Conservation (phyloP, 2,888 invertebrate genomes). For the Macrophya annulata region DNA sequence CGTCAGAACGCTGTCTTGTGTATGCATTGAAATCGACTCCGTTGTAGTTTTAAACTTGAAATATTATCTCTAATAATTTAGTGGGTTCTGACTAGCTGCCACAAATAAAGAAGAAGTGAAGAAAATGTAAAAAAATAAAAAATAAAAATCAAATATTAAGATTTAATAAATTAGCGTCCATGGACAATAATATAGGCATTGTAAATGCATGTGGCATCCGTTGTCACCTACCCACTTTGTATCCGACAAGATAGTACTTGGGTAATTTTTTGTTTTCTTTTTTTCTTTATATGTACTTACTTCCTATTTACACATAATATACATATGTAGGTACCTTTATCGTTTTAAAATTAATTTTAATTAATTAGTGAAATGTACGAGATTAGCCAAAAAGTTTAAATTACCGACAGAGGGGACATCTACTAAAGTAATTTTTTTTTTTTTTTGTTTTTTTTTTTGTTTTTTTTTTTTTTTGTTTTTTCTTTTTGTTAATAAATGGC, state of each 20-base stretch:
- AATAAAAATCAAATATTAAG: neutral
- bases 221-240: slow-evolving; percentile 13
- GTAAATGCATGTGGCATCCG: slow-evolving; percentile 42
- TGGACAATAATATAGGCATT: slow-evolving; percentile 32
- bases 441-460: slow-evolving; percentile 57
- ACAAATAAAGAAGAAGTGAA: neutral
- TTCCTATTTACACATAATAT: slow-evolving; percentile 62
- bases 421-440: slow-evolving; percentile 11
- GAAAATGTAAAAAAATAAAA: neutral
- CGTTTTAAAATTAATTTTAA: slow-evolving; percentile 8
- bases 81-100: slow-evolving; percentile 49
- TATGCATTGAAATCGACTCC: neutral
- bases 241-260: slow-evolving; percentile 40
- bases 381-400: slow-evolving; percentile 20
- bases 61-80: slow-evolving; percentile 6
- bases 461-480: slow-evolving; percentile 50
- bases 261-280: slow-evolving; percentile 47
- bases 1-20: neutral
- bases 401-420: slow-evolving; percentile 42
- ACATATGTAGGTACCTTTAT: slow-evolving; percentile 56
- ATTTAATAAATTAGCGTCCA: slow-evolving; percentile 22
- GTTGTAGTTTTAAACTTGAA: slow-evolving; percentile 11
- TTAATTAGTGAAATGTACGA: slow-evolving; percentile 19
- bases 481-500: slow-evolving; percentile 58
- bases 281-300: slow-evolving; percentile 61